Conservation (phyloP, 2,797 vertebrate genomes). For the Acanthis flammea region DNA sequence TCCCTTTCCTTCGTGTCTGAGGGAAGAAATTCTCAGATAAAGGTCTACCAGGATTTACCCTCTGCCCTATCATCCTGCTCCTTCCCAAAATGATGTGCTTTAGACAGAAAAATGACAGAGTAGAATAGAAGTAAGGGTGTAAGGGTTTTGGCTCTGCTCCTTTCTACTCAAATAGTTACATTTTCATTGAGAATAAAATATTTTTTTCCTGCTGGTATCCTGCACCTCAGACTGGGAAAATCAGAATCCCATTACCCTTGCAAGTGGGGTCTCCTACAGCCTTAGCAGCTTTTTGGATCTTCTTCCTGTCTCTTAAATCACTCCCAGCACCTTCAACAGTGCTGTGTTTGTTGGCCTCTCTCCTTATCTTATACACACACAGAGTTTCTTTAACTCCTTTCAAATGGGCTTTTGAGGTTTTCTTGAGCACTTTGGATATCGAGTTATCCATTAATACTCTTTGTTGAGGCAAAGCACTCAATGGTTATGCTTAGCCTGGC, state of each 20-base stretch:
- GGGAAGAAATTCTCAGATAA: background rate
- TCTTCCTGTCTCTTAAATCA: constrained; percentile 12
- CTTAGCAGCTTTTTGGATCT: background rate
- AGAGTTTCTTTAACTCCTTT: constrained; percentile 6
- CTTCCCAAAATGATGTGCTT: background rate
- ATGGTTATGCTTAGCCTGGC: background rate
- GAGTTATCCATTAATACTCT: constrained; percentile 33
- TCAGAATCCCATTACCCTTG: background rate
- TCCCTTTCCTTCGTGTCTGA: background rate
- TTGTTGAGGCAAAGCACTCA: background rate
- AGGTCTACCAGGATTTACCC: background rate
- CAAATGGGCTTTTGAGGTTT: constrained; percentile 8
- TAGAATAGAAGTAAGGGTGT: background rate
- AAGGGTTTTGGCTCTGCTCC: background rate
- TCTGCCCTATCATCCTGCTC: background rate
- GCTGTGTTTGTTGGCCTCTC: constrained; percentile 10
- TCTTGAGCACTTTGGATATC: background rate
- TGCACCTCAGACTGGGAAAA: background rate
- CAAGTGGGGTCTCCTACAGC: background rate
- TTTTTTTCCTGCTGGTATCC: background rate
- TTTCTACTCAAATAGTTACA: background rate
- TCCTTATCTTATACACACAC: constrained; percentile 30
- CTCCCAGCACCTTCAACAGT: background rate
- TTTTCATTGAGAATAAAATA: background rate
- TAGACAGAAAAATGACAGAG: background rate